phyloP scores from a whole-genome alignment of 2,113 vertebrate species.

The Chroicocephalus ridibundus region DNA sequence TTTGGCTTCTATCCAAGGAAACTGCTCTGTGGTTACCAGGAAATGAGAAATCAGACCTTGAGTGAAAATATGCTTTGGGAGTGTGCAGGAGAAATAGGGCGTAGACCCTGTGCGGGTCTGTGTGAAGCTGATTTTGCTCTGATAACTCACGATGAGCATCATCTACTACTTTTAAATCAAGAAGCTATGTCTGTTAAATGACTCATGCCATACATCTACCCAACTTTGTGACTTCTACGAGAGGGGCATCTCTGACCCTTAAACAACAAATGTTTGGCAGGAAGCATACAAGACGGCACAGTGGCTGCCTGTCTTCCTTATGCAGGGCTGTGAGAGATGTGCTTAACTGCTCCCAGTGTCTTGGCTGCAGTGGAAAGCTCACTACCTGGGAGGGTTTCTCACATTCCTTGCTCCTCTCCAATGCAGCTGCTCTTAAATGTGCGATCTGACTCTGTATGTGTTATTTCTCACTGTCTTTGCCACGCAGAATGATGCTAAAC shows the following conservation, averaged over 20 bases:
- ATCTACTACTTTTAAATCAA: not conserved
- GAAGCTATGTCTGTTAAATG: not conserved
- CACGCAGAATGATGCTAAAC: not conserved
- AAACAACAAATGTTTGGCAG: not conserved
- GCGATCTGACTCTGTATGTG: not conserved
- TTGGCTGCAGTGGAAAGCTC: not conserved
- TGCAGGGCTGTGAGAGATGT: not conserved
- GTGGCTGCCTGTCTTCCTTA: not conserved
- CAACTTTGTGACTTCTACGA: not conserved
- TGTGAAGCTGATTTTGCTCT: not conserved
- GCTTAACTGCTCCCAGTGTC: not conserved
- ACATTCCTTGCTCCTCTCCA: not conserved
- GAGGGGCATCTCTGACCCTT: not conserved
- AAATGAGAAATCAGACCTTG: not conserved
- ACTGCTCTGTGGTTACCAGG: not conserved
- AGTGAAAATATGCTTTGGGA: not conserved
- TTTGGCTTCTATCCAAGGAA: not conserved
- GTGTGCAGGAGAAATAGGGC: not conserved
- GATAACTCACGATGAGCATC: fast-evolving
- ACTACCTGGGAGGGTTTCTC: not conserved
- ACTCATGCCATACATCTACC: not conserved
- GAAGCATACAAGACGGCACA: not conserved
- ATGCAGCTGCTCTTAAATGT: not conserved
- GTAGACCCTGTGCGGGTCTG: not conserved
- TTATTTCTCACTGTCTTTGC: not conserved